Base-by-base conservation (phyloP, 2,888 invertebrate species). In the Euproctis similis region DNA sequence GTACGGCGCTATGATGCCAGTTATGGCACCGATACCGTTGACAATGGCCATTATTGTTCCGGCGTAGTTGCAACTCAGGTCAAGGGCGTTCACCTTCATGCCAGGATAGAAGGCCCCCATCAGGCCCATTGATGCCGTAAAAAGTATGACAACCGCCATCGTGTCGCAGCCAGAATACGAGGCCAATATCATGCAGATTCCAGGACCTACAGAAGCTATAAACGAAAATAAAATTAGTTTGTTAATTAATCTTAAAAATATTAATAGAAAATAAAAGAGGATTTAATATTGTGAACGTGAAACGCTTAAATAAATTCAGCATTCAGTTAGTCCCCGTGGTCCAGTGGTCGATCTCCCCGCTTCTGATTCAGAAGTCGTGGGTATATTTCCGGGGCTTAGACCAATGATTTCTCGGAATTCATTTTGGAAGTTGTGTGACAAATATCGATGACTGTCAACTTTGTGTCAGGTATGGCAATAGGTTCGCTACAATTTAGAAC, bases 21-120 rank as follows among this genome's bases (percentile, higher is more conserved):
- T 89, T 9, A 91, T 81, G 1, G 91, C 90, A 8, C 90, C 92
- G 24, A 91, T 88, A 0, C 92, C 92, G 50, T 90, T 90, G 5
- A 89, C 89, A 13, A 90, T 87, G 2, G 89, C 90, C 89, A 90
- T 90, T 35, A 90, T 72, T 1, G 89, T 89, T 2, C 88, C 90
- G 1, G 90, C 88, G 56, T 87, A 90, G 62, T 90, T 90, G 26
- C 88, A 86, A 64, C 88, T 89, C 43, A 90, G 74, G 61, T 90
- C 90, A 30, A 90, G 67, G 0, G 89, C 88, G 63, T 89, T 90
- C 13, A 90, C 87, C 67, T 90, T 90, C 87, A 90, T 88, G 32
- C 90, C 90, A 1, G 90, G 89, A 65, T 89, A 90, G 75, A 88
- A 90, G 18, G 89, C 87, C 0, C 90, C 90, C 90, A 90, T 90